These are phyloP conservation scores for Gerris lacustris DNA, from an alignment of 2,888 invertebrate genomes.

Conservation along the genomic window DNA sequence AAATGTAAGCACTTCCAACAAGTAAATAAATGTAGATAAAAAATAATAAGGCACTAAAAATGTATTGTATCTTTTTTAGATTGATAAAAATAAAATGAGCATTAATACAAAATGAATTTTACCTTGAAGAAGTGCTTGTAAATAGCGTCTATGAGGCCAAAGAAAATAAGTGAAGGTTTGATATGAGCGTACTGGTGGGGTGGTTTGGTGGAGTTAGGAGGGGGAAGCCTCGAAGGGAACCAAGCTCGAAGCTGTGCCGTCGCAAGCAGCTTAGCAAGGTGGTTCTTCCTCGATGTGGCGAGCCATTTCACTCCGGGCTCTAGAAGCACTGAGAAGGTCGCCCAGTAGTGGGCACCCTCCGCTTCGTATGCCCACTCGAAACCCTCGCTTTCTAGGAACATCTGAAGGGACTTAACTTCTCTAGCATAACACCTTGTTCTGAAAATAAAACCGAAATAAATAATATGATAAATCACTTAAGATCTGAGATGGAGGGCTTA, in stretches of 20 bases:
- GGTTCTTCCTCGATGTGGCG: conserved; percentile 50
- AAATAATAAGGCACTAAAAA: neutral
- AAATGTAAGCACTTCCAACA: neutral
- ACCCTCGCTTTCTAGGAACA: conserved; percentile 52
- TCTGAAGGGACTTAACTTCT: conserved; percentile 64
- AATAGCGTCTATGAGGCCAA: conserved; percentile 71
- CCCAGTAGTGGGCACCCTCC: conserved; percentile 84
- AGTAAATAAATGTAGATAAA: neutral
- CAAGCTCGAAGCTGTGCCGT: conserved; percentile 62
- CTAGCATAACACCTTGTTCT: conserved; percentile 61
- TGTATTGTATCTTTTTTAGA: neutral
- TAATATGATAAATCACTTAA: conserved; percentile 5
- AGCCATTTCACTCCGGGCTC: conserved; percentile 67
- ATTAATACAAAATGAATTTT: conserved; percentile 23
- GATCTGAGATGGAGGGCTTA: too few relatives aligned
- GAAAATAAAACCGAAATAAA: conserved; percentile 22
- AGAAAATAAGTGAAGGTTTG: conserved; percentile 57
- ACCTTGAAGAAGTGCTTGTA: conserved; percentile 80
- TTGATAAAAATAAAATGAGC: neutral
- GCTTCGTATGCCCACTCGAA: conserved; percentile 71
- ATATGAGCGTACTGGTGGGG: conserved; percentile 36
- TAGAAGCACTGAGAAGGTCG: conserved; percentile 65
- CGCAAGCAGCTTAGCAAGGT: conserved; percentile 63
- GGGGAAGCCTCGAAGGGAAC: conserved; percentile 33
- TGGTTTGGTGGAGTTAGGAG: conserved; percentile 32